Evolutionary conservation across 2,888 invertebrate genomes (phyloP).

Genomic region (Melanostoma mellinum): DNA sequence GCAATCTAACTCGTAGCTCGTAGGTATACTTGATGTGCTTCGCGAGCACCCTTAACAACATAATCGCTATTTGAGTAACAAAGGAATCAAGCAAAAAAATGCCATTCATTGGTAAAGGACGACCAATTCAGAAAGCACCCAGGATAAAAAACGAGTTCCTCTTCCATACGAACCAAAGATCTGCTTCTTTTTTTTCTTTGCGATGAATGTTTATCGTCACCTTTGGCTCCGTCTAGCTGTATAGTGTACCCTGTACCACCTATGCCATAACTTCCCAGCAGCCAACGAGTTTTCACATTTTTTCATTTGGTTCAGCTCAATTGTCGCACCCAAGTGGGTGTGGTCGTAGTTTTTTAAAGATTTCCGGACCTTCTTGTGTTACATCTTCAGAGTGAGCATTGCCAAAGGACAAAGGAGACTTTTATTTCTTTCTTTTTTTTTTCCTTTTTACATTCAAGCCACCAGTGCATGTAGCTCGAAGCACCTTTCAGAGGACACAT

Average conservation of each 20-base stretch:
- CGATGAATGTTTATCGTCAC: slow-evolving; percentile 39
- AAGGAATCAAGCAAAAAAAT: slow-evolving; percentile 42
- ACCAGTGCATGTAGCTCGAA: slow-evolving; percentile 39
- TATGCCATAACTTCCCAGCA: too few species aligned
- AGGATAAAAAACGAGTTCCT: slow-evolving; percentile 57
- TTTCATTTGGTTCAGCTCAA: slow-evolving; percentile 21
- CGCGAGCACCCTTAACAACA: slow-evolving; percentile 64
- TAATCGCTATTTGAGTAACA: slow-evolving; percentile 63
- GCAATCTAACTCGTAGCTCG: too few species aligned
- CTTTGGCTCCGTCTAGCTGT: slow-evolving; percentile 36
- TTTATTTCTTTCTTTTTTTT: slow-evolving; percentile 38
- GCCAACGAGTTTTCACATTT: slow-evolving; percentile 21
- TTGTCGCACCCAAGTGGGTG: slow-evolving; percentile 73
- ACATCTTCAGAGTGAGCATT: slow-evolving; percentile 68
- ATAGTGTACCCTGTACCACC: too few species aligned
- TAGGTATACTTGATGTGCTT: slow-evolving; percentile 9
- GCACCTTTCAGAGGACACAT: slow-evolving; percentile 62
- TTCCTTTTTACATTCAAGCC: slow-evolving; percentile 8
- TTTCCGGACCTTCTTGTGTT: slow-evolving; percentile 75
- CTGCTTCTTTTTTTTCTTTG: slow-evolving; percentile 16
- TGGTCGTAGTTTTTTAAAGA: slow-evolving; percentile 75
- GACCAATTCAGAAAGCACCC: slow-evolving; percentile 40
- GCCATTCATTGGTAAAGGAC: slow-evolving; percentile 36
- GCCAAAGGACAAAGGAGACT: slow-evolving; percentile 67
- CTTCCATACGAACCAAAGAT: slow-evolving; percentile 55